Base-by-base conservation (phyloP, 64 coral and sea anemone species). In the Hydrozoanthus tunicans region DNA sequence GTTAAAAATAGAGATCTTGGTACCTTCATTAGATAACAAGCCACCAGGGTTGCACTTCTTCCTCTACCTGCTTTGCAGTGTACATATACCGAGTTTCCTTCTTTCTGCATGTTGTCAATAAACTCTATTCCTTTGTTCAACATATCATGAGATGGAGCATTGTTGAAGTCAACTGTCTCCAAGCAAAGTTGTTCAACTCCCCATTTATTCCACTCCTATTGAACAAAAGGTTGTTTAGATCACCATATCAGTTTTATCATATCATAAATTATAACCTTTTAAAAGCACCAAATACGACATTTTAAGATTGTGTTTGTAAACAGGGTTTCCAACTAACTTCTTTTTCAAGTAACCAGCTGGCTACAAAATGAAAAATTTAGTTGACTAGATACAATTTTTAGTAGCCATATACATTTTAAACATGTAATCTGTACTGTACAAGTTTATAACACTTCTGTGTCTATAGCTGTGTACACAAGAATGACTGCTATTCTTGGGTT, bases 11-110 rank as follows among this genome's bases (percentile, higher is more conserved):
- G 20, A 20, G 20, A 20, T 20, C 20, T 20, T 53, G 11, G 9
- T 92, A 98, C 97, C 97, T 99, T 93, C 63, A 99, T 99, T 6
- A 99, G 79, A 62, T 99, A 99, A 85, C 97, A 99, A 70, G 92
- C 94, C 54, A 96, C 94, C 20, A 99, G 90, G 20, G 92, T 93
- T 6, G 94, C 81, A 86, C 97, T 99, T 59, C 97, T 91, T 53
- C 97, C 97, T 5, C 90, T 83, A 14, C 97, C 94, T 70, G 97
- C 97, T 72, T 99, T 99, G 43, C 97, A 99, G 55, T 99, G 97
- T 59, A 99, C 94, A 96, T 99, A 99, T 5, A 93, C 94, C 76
- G 69, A 93, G 15, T 60, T 92, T 12, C 90, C 79, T 6, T 90
- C 62, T 43, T 60, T 6, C 56, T 80, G 77, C 83, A 95, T 93